Base-by-base conservation (phyloP, 2,113 vertebrate species). In the Telmatochromis bifrenatus region DNA sequence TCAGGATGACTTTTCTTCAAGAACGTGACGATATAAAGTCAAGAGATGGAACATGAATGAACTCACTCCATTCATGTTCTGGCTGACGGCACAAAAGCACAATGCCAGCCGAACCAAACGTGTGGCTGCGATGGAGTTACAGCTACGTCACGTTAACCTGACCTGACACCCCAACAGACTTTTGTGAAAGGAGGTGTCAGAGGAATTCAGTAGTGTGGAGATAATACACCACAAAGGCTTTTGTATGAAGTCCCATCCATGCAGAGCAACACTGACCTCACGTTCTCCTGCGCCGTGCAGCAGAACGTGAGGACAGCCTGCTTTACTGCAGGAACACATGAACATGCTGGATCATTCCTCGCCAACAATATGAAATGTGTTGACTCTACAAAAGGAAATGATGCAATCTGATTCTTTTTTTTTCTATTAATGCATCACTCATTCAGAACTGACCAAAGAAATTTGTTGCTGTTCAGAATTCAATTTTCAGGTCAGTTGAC, bases 91-190 rank as follows among this genome's bases (percentile, higher is more conserved):
- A 9, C 62, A 39, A 68, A 13, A 68, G 35, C 19, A 39, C 62
- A 21, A 39, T 39, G 33, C 11, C 62, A 8, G 17, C 28, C 8
- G 26, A 60, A 60, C 2, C 31, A 39, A 8, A 13, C 35, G 0
- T 21, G 62, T 39, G 62, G 62, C 35, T 9, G 62, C 0, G 7
- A 21, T 68, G 13, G 62, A 68, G 2, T 1, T 14, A 68, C 33
- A 21, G 35, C 62, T 21, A 39, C 19, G 7, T 68, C 62, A 14
- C 19, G 19, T 39, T 39, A 68, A 68, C 62, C 33, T 13, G 2
- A 37, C 62, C 35, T 39, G 62, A 68, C 62, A 68, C 2, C 35
- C 11, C 35, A 14, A 13, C 0, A 0, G 33, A 13, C 33, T 12
- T 37, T 68, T 21, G 33, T 37, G 62, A 39, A 68, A 68, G 0